These are phyloP conservation scores for Microcebus tavaratra DNA, from an alignment of 2,113 vertebrate species.

Conservation along the genomic window DNA sequence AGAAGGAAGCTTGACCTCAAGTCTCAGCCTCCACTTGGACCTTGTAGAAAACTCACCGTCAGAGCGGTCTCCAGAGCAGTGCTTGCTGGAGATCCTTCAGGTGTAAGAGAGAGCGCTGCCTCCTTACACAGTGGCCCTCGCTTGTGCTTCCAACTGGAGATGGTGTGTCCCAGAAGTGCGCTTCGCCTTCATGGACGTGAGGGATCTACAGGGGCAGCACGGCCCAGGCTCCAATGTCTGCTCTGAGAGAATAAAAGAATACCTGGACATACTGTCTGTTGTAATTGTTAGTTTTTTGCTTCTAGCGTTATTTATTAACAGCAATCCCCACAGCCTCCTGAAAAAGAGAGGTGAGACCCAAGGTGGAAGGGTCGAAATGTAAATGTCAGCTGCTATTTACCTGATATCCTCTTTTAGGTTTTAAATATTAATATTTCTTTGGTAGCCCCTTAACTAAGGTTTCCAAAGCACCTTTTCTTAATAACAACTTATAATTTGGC, in stretches of 20 bases:
- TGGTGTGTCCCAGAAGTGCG: background rate
- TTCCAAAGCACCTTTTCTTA: background rate
- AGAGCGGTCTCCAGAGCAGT: background rate
- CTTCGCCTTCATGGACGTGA: background rate
- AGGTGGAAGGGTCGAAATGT: background rate
- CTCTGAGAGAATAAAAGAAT: constrained; percentile 46
- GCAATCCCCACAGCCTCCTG: background rate
- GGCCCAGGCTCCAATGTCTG: background rate
- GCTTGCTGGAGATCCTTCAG: background rate
- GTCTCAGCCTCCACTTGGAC: background rate
- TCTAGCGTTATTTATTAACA: background rate
- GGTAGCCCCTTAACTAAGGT: background rate
- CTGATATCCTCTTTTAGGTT: background rate
- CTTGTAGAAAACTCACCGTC: background rate
- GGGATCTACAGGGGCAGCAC: background rate
- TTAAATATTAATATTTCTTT: background rate
- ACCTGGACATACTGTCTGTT: background rate
- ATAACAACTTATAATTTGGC: background rate
- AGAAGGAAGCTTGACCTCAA: background rate
- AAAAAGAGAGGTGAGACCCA: background rate
- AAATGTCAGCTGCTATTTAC: background rate
- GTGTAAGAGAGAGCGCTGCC: background rate
- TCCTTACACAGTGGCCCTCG: fast-evolving
- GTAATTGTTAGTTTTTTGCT: background rate
- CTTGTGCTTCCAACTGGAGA: background rate